Base-by-base conservation (phyloP, 2,797 vertebrate genomes). In the Tinamus major region DNA sequence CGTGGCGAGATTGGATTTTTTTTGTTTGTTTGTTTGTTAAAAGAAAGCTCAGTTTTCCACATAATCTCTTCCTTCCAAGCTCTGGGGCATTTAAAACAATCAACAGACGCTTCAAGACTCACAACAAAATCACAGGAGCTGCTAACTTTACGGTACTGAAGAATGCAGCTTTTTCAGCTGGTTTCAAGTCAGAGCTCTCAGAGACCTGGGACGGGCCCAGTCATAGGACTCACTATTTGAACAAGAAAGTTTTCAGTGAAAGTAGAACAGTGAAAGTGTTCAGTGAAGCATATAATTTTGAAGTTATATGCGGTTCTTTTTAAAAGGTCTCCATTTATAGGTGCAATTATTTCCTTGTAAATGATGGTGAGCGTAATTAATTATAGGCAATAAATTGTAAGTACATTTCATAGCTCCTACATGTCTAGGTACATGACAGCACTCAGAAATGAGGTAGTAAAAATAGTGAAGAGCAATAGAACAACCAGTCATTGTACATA, bases 321-420 rank as follows among this genome's bases (percentile, higher is more conserved):
- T 79, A 92, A 80, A 93, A 91, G 86, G 85, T 90, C 65, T 93
- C 74, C 56, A 21, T 75, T 96, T 96, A 96, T 92, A 89, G 90
- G 63, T 74, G 87, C 84, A 56, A 59, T 96, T 92, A 96, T 95
- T 95, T 69, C 89, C 93, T 93, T 96, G 87, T 95, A 94, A 96
- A 96, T 17, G 39, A 85, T 86, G 80, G 67, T 78, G 87, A 69
- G 85, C 65, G 82, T 84, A 93, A 94, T 95, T 94, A 95, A 95
- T 95, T 92, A 78, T 37, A 69, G 85, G 94, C 89, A 95, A 63
- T 95, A 95, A 96, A 95, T 91, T 55, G 49, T 92, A 70, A 95
- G 80, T 87, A 65, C 63, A 72, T 79, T 95, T 94, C 87, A 44
- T 87, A 96, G 94, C 82, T 95, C 79, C 89, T 95, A 59, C 56